Conservation (phyloP, 2,113 vertebrate genomes). For the Arothron firmamentum region DNA sequence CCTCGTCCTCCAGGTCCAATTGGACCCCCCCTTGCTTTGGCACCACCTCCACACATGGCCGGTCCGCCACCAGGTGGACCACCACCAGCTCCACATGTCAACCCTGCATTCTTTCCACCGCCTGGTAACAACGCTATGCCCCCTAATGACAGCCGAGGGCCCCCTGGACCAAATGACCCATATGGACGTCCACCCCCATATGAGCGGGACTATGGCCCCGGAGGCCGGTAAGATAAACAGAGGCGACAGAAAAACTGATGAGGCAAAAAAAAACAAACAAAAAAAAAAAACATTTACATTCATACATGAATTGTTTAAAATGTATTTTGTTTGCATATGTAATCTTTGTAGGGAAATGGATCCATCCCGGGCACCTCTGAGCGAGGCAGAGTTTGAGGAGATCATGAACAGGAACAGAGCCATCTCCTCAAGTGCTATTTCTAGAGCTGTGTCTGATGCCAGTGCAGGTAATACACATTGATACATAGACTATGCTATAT, state of each 20-base stretch:
- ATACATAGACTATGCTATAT: too few species aligned
- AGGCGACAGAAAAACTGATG: background rate
- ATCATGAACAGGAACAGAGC: constrained; percentile 99
- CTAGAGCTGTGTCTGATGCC: constrained; percentile 95
- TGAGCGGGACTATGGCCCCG: constrained; percentile 94
- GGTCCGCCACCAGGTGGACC: constrained; percentile 96
- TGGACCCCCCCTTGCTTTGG: constrained; percentile 91
- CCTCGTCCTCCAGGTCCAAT: constrained; percentile 91
- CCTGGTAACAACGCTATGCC: constrained; percentile 93
- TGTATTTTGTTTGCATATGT: background rate
- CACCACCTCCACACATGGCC: constrained; percentile 93
- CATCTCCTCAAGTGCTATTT: constrained; percentile 98
- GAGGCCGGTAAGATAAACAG: constrained; percentile 82
- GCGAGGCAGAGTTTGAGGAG: constrained; percentile 99
- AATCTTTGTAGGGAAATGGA: constrained; percentile 88
- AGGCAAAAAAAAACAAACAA: too few species aligned
- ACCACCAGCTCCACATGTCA: constrained; percentile 95
- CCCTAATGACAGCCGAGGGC: constrained; percentile 89
- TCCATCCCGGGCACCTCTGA: constrained; percentile 88
- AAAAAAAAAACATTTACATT: too few species aligned
- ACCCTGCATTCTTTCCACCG: constrained; percentile 97
- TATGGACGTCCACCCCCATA: constrained; percentile 94
- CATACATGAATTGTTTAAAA: too few species aligned
- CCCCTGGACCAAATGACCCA: constrained; percentile 87
- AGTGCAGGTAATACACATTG: constrained; percentile 83